phyloP scores from a whole-genome alignment of 2,797 vertebrate genomes.

The Fringilla coelebs region DNA sequence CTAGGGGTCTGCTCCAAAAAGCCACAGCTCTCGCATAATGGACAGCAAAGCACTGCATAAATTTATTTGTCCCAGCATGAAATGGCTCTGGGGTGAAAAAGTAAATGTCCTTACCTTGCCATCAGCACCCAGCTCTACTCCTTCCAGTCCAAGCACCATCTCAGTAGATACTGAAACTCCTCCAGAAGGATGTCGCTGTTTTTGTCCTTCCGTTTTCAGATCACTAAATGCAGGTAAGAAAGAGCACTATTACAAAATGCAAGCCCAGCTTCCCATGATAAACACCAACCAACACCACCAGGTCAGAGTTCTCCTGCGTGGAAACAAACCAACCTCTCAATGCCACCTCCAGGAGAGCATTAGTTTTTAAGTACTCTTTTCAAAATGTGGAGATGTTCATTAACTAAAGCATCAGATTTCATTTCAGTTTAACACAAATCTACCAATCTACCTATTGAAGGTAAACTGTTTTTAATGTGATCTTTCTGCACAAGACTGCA shows the following conservation, averaged over 20 bases:
- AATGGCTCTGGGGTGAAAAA: not conserved
- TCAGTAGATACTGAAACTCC: conserved; percentile 79
- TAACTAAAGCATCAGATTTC: not conserved
- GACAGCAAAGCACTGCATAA: not conserved
- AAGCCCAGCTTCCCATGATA: not conserved
- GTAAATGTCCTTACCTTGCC: conserved; percentile 82
- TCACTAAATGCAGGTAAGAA: conserved; percentile 76
- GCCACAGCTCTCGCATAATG: not conserved
- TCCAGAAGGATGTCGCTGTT: conserved; percentile 89
- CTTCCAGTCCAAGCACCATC: conserved; percentile 89
- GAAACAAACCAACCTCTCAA: not conserved
- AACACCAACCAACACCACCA: not conserved
- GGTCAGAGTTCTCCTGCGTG: not conserved
- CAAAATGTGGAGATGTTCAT: not conserved
- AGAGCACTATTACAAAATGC: not conserved
- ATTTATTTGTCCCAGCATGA: not conserved
- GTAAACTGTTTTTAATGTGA: not conserved
- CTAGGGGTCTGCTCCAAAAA: not conserved
- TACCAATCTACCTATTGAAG: not conserved
- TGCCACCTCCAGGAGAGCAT: not conserved
- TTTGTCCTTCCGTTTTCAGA: conserved; percentile 86
- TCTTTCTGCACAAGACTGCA: not conserved
- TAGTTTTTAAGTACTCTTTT: not conserved
- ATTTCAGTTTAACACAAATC: not conserved
- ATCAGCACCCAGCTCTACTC: conserved; percentile 87